These are phyloP conservation scores for Phyllopteryx taeniolatus DNA, from an alignment of 2,113 vertebrate species.

Conservation along the genomic window DNA sequence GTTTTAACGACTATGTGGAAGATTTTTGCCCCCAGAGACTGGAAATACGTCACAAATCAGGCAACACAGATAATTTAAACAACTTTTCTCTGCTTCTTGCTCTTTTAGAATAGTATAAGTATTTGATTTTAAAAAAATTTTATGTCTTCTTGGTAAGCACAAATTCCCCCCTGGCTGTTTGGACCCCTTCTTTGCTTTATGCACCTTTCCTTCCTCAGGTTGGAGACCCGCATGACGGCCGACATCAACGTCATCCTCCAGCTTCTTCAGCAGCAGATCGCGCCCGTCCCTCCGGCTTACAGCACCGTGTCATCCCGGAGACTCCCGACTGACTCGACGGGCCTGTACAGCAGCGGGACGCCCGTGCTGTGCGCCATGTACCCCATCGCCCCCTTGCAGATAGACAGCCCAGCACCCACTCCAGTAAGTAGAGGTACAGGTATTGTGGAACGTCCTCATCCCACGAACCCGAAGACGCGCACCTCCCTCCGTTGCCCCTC, in stretches of 20 bases:
- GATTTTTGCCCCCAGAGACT: too few species aligned
- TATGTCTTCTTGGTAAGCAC: too few species aligned
- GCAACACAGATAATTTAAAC: too few species aligned
- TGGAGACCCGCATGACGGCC: conserved; percentile 90
- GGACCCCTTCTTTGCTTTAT: too few species aligned
- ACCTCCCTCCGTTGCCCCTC: conserved; percentile 78
- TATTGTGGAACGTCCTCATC: conserved; percentile 23
- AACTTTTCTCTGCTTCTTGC: too few species aligned
- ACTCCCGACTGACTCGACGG: conserved; percentile 60
- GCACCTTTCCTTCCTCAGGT: conserved; percentile 61
- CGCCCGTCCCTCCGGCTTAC: conserved; percentile 82
- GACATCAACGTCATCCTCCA: conserved; percentile 90
- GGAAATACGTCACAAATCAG: too few species aligned
- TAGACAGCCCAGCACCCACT: conserved; percentile 45
- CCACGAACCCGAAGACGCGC: conserved; percentile 54
- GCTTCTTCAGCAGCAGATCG: conserved; percentile 86
- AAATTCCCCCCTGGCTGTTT: too few species aligned
- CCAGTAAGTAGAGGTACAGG: conserved; percentile 69
- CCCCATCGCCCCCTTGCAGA: conserved; percentile 48
- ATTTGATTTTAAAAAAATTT: too few species aligned
- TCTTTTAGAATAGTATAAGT: too few species aligned
- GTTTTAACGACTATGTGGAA: too few species aligned
- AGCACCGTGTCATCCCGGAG: conserved; percentile 76
- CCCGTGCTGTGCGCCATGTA: conserved; percentile 65
- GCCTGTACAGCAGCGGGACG: conserved; percentile 70